Evolutionary conservation across 2,888 invertebrate species (phyloP), one percentile per base, ranked within the genome.

Genomic region (Torymus texanus): DNA sequence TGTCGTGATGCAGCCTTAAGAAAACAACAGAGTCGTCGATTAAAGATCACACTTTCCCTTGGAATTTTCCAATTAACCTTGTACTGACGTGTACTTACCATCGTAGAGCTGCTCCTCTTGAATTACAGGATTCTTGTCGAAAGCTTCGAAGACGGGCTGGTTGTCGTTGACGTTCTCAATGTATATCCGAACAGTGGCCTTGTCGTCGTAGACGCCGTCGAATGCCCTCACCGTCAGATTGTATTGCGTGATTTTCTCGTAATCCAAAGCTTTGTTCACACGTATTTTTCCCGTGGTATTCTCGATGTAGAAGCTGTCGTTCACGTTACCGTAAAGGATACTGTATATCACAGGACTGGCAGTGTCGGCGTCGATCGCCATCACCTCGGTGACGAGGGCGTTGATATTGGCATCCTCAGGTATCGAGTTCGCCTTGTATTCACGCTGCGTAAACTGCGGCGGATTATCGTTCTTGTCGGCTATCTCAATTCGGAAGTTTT

Each of bases 391-490:
- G 10, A 97, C 96, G 72, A 95, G 92, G 79, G 94, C 94, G 86
- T 96, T 95, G 29, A 94, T 93, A 88, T 97, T 96, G 2, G 96
- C 95, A 89, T 96, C 95, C 91, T 98, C 98, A 51, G 94, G 93
- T 83, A 96, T 93, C 71, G 94, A 93, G 84, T 94, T 94, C 0
- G 95, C 95, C 18, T 94, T 92, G 88, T 96, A 96, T 8, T 93
- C 92, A 0, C 92, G 90, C 87, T 95, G 93, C n/a, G 94, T 94
- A 88, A 99, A 99, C 85, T 94, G 93, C 0, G 99, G 99, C 21
- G 94, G 93, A 90, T 99, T 98, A 90, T 99, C 99, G 90, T 99
- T 99, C 88, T 96, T 96, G 91, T 99, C 99, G 24, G 96, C 97
- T 62, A 99, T 97, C 87, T 95, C 95, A 85, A 98, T 97, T 84